Percentiles rank a stretch among this genome's conserved stretches.
Evolutionary conservation across 2,888 invertebrate genomes (phyloP).

Genomic region (Formica aserva): DNA sequence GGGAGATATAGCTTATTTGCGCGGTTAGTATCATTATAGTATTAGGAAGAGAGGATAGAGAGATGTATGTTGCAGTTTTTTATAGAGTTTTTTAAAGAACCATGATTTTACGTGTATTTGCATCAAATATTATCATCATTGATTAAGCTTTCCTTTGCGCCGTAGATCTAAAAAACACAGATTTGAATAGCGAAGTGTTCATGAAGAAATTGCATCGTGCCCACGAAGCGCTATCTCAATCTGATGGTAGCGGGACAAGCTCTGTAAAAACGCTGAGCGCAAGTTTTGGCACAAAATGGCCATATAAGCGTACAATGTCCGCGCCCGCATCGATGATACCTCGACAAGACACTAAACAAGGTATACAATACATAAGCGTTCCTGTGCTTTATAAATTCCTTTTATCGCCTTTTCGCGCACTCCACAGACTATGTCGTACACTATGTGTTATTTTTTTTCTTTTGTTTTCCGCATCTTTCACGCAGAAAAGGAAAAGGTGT

Average conservation of each 20-base stretch:
- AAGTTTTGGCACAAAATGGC: constrained; percentile 97
- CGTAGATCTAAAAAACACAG: constrained; percentile 95
- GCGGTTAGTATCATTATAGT: constrained; percentile 87
- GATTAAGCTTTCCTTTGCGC: constrained; percentile 38
- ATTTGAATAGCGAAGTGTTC: constrained; percentile 94
- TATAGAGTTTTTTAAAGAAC: background rate
- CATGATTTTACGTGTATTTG: background rate
- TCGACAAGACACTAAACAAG: constrained; percentile 91
- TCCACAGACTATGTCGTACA: constrained; percentile 38
- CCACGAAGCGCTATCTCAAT: constrained; percentile 93
- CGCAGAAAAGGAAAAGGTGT: constrained; percentile 94
- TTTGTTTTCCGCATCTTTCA: constrained; percentile 50
- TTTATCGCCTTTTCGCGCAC: constrained; percentile 35
- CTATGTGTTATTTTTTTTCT: constrained; percentile 55
- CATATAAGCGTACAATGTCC: constrained; percentile 97
- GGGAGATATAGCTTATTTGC: constrained; percentile 93
- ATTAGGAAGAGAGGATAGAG: background rate
- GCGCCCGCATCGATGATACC: constrained; percentile 95
- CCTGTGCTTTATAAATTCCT: background rate
- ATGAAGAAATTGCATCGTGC: constrained; percentile 95
- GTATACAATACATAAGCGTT: constrained; percentile 80
- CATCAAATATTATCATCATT: background rate
- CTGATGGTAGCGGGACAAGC: constrained; percentile 88
- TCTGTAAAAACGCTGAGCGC: constrained; percentile 93
- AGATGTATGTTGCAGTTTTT: background rate